Evolutionary conservation across 2,113 vertebrate species (phyloP), one percentile per base, ranked within the genome.

Genomic region (Smithornis capensis): DNA sequence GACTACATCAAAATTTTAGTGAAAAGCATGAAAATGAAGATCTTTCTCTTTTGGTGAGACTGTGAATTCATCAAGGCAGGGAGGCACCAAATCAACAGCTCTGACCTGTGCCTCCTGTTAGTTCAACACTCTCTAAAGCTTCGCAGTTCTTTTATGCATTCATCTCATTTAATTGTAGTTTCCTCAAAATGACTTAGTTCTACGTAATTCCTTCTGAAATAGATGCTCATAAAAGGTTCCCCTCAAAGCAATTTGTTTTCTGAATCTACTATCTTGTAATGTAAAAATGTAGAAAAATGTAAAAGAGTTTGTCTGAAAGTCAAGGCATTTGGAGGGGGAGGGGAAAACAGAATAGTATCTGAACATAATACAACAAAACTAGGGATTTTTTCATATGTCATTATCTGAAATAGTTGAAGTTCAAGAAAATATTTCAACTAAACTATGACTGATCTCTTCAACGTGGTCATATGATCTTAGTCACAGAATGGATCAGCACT

Each of bases 391-490:
- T 47, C 6, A 42, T 24, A 4, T 24, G 9, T 23, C 63, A 8
- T 33, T 79, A 42, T 82, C 2, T 45, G 45, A 59, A 95, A 82
- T 35, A 21, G 11, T 35, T 44, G 7, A 59, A 65, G 89, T 52
- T 38, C 13, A 14, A 60, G 15, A 76, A 89, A 89, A 55, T 1
- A 24, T 50, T 65, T 78, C 42, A 85, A 38, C 35, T 83, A 68
- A 83, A 65, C 14, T 27, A 7, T 62, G 52, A 50, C 0, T 1
- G 7, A 57, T 42, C 5, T 81, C 28, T 76, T 70, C 47, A 67
- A 21, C 0, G 0, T 23, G 24, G 23, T 45, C 4, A 0, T 59
- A 52, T 12, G 9, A 4, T 74, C 7, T 42, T 74, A 76, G 50
- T 83, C 35, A 37, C 18, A 67, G 19, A 18, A 19, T 35, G 15